phyloP scores from a whole-genome alignment of 2,113 vertebrate species.

The Pygoscelis antarcticus region DNA sequence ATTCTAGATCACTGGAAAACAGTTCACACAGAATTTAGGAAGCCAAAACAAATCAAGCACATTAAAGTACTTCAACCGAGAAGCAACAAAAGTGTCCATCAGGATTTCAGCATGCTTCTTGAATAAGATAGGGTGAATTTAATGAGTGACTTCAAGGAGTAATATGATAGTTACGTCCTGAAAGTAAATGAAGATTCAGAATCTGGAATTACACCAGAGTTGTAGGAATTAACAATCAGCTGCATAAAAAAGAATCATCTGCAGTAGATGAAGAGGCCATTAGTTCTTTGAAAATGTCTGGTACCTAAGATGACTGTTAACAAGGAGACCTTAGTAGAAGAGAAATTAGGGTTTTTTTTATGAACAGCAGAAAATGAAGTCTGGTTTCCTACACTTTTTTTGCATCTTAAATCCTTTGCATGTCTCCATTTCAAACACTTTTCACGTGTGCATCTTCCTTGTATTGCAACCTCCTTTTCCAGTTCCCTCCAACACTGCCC shows the following conservation, averaged over 20 bases:
- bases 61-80: background rate
- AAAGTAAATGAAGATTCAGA: constrained; percentile 30
- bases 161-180: background rate
- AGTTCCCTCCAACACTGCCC: background rate
- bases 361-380: background rate
- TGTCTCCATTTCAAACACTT: background rate
- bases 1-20: background rate
- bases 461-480: background rate
- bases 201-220: constrained; percentile 27
- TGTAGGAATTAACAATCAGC: constrained; percentile 43
- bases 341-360: background rate
- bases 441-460: accelerated
- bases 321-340: background rate
- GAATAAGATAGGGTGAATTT: background rate
- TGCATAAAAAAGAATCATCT: constrained; percentile 15
- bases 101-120: background rate
- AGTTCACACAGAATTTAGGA: background rate
- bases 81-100: background rate
- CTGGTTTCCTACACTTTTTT: background rate
- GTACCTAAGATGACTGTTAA: background rate
- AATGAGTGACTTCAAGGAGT: constrained; percentile 28
- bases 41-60: background rate
- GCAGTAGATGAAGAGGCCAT: constrained; percentile 15
- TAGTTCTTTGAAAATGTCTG: constrained; percentile 28
- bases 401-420: background rate